Evolutionary conservation across 1,140 invertebrate species (phyloP).

Genomic region (Zaprionus inermis): DNA sequence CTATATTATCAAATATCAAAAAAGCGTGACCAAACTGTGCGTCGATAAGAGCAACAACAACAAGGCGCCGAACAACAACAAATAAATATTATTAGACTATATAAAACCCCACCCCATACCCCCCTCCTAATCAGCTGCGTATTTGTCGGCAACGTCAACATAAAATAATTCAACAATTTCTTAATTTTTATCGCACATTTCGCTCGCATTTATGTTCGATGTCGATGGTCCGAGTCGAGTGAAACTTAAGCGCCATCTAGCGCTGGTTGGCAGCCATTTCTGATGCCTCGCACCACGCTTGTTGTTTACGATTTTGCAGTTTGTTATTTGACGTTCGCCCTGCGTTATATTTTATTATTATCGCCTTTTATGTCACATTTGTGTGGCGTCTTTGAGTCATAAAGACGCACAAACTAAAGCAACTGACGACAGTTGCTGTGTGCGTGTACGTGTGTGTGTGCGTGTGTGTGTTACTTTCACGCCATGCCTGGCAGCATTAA

Average conservation of each 20-base stretch:
- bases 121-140: background rate
- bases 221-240: conserved; percentile 42
- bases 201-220: conserved; percentile 47
- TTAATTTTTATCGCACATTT: conserved; percentile 73
- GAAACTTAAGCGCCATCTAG: conserved; percentile 77
- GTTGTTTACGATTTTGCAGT: conserved; percentile 81
- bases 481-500: conserved; percentile 78
- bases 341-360: conserved; percentile 80
- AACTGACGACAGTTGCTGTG: conserved; percentile 38
- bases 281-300: conserved; percentile 14
- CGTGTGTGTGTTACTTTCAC: conserved; percentile 65
- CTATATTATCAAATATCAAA: conserved; percentile 76
- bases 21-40: conserved; percentile 75
- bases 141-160: conserved; percentile 50
- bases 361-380: conserved; percentile 82
- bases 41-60: conserved; percentile 58
- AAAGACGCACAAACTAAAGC: conserved; percentile 82
- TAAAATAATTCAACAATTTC: conserved; percentile 81
- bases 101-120: too few species aligned
- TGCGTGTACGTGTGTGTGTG: conserved; percentile 30
- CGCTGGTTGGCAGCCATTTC: conserved; percentile 29
- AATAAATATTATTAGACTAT: conserved; percentile 63
- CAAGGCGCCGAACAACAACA: conserved; percentile 28
- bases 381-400: conserved; percentile 78
- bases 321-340: conserved; percentile 64